Base-by-base conservation (phyloP, 1,140 invertebrate species). In the Aphaenogaster ashmeadi region DNA sequence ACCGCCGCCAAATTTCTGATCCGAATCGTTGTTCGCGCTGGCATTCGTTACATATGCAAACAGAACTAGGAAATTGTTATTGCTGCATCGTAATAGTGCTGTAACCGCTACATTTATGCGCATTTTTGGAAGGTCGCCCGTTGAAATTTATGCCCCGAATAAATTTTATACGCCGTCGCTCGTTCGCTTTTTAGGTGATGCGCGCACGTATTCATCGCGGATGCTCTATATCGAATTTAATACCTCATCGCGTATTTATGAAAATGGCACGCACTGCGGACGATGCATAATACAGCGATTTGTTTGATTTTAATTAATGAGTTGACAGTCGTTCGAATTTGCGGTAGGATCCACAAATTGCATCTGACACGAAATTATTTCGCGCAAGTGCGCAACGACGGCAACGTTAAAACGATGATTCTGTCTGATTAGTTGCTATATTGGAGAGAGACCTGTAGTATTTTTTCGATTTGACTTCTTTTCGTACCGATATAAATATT, bases 281-380 rank as follows among this genome's bases (percentile, higher is more conserved):
- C 67, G 38, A 72, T 38, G 13, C 18, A 41, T 27, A 36, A 83
- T 47, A 52, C 8, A 27, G 9, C 62, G 47, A 75, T 47, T 84
- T 27, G 69, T 84, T 84, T 50, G 44, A 84, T 84, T 74, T 84
- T 75, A 84, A 84, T 84, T 75, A 84, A 84, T 60, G 54, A 75
- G 69, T 36, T 84, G 54, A 75, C 80, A 47, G 62, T 44, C 41
- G 69, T 62, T 47, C 54, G 69, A 47, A 50, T 27, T 74, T 75
- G 80, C 44, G 54, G 41, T 18, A n/a, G 41, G 21, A 11, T 58
- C 18, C 54, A 69, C 66, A 60, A 83, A 83, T 74, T 83, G 80
- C 67, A 60, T 18, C 54, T 58, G 80, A 74, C 54, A 47, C 47
- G 11, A 83, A 58, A 83, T 83, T 83, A 74, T 74, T 60, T 56